These are phyloP conservation scores for Dichetophora obliterata DNA, from an alignment of 2,888 invertebrate species.

Conservation along the genomic window DNA sequence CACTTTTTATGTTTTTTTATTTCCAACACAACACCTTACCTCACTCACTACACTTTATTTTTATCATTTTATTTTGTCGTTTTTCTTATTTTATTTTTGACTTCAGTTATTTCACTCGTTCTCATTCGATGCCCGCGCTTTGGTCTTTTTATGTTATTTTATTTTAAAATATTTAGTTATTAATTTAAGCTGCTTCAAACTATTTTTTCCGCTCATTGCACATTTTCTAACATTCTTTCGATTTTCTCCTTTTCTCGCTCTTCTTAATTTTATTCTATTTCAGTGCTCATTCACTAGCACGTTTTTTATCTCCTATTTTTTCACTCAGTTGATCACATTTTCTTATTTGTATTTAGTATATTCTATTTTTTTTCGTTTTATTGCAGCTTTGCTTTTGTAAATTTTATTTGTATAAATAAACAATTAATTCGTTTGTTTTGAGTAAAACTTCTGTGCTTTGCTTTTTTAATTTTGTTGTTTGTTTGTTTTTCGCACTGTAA, in stretches of 20 bases:
- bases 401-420: constrained; percentile 24
- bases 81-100: not conserved
- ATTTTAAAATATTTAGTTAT: too few relatives aligned
- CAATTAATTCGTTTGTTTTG: constrained; percentile 41
- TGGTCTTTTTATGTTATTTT: too few relatives aligned
- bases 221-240: not conserved
- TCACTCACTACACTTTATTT: too few relatives aligned
- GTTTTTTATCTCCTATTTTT: not conserved
- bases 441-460: not conserved
- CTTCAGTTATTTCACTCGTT: too few relatives aligned
- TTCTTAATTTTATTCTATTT: not conserved
- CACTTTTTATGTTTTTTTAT: too few relatives aligned
- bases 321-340: not conserved
- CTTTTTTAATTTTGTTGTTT: constrained; percentile 17
- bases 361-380: constrained; percentile 13
- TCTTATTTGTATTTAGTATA: not conserved
- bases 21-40: too few relatives aligned
- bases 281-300: constrained; percentile 4
- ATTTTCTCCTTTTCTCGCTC: not conserved
- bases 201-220: too few relatives aligned
- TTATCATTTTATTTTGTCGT: not conserved
- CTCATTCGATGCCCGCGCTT: too few relatives aligned
- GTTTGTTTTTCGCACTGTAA: constrained; percentile 29
- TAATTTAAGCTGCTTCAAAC: too few relatives aligned
- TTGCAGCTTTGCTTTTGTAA: not conserved